Base-by-base conservation (phyloP, 1,140 invertebrate species). In the Zaprionus ornatus region DNA sequence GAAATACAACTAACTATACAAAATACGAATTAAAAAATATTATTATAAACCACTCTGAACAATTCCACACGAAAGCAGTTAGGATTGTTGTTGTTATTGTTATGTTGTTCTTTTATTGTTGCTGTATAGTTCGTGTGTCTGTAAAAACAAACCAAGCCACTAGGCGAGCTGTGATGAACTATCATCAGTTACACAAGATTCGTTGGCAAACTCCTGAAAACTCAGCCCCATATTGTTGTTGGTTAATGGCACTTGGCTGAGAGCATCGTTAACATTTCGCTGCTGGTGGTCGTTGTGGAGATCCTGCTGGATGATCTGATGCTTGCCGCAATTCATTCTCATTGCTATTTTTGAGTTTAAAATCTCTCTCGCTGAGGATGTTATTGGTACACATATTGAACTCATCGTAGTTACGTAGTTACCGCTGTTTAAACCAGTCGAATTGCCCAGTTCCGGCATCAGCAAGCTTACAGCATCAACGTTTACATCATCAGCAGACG, bases 331-430 rank as follows among this genome's bases (percentile, higher is more conserved):
- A 23, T 56, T 35, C 29, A n/a, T 32, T 35, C 12, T 32, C 37
- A 29, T 35, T 37, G 19, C 32, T 35, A 12, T 32, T 50, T 12
- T 40, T 59, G n/a, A 59, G 60, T 6, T 50, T 37, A 2, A 60
- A 42, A 29, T 91, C 80, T 40, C 87, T 83, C 37, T 91, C 91
- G 42, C 68, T 92, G n/a, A 92, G 77, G 32, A 92, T 86, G 61
- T 86, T 92, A 40, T 79, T 92, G 40, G 91, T 64, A 56, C 91
- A 92, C 71, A 91, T 74, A 61, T 92, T 91, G 27, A 92, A 92
- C 67, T 92, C 91, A 86, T 92, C 87, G 35, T 90, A 90, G 59
- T 91, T 15, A 92, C 84, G 77, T 91, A 91, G 50, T 83, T 92
- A n/a, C 66, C 77, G 17, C 87, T 91, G 29, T 90, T 88, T n/a